Conservation (phyloP, 2,888 invertebrate genomes). For the Caenorhabditis panamensis region DNA sequence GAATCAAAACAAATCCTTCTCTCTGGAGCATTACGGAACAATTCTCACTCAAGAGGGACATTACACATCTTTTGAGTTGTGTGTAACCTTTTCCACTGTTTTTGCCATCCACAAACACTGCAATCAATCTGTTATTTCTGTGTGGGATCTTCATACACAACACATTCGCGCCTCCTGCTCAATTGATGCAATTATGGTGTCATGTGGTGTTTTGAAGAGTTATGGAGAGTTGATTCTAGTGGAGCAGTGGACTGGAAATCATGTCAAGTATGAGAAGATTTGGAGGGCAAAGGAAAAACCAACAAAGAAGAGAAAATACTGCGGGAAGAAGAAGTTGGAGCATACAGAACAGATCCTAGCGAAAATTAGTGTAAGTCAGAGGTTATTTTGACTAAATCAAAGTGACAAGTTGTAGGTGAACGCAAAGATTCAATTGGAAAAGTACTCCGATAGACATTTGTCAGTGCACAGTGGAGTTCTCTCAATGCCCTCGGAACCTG, state of each 20-base stretch:
- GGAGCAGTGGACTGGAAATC: constrained; percentile 48
- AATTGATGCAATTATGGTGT: constrained; percentile 32
- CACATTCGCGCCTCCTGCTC: constrained; percentile 15
- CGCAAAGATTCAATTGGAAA: constrained; percentile 17
- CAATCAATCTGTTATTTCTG: constrained; percentile 30
- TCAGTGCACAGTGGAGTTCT: constrained; percentile 27
- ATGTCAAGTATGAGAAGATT: constrained; percentile 23
- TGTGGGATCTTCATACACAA: constrained; percentile 51
- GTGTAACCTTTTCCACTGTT: constrained; percentile 36
- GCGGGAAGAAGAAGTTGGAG: constrained; percentile 3
- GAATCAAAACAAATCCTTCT: constrained; percentile 5
- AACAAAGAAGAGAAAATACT: constrained; percentile 32
- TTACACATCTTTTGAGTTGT: constrained; percentile 30
- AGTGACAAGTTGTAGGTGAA: constrained; percentile 29
- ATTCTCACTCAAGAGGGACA: constrained; percentile 42
- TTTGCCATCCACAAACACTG: constrained; percentile 22
- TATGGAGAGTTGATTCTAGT: constrained; percentile 44
- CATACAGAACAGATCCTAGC: constrained; percentile 21
- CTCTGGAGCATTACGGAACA: constrained; percentile 28
- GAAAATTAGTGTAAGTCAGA: constrained; percentile 44
- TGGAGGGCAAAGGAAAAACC: constrained; percentile 11
- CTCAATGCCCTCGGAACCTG: constrained; percentile 43
- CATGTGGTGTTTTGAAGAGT: constrained; percentile 46
- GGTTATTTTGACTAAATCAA: background rate
- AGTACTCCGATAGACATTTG: constrained; percentile 4